phyloP scores from a whole-genome alignment of 2,113 vertebrate species.

The Austrofundulus limnaeus region DNA sequence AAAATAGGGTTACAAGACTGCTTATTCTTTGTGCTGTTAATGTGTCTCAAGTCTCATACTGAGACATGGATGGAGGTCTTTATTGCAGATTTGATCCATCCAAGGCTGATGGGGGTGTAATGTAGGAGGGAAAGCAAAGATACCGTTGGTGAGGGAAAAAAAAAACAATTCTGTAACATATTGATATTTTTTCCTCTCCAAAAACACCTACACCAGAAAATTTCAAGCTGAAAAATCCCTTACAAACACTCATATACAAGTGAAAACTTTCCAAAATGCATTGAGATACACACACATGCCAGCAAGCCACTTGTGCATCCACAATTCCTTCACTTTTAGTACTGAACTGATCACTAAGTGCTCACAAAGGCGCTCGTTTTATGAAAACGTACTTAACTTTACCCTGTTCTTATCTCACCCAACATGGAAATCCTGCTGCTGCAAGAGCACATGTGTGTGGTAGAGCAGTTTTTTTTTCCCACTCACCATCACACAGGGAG shows the following conservation, averaged over 20 bases:
- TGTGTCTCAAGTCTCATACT: slow-evolving; percentile 54
- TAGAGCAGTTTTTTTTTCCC: slow-evolving; percentile 14
- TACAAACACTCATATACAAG: neutral
- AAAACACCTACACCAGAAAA: slow-evolving; percentile 57
- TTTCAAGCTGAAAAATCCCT: slow-evolving; percentile 32
- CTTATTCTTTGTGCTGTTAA: slow-evolving; percentile 47
- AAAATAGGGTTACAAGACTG: slow-evolving; percentile 35
- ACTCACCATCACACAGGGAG: slow-evolving; percentile 14
- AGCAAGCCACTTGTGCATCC: slow-evolving; percentile 11
- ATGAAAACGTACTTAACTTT: slow-evolving; percentile 40
- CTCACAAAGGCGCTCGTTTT: slow-evolving; percentile 3
- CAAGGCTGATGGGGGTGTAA: slow-evolving; percentile 58
- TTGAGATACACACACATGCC: neutral
- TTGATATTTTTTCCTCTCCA: slow-evolving; percentile 66
- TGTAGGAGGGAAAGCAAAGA: slow-evolving; percentile 64
- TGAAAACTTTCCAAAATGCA: slow-evolving; percentile 6
- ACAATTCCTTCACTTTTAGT: slow-evolving; percentile 19
- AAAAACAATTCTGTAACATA: slow-evolving; percentile 42
- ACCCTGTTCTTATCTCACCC: slow-evolving; percentile 31
- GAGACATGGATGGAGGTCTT: slow-evolving; percentile 56
- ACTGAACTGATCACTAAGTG: slow-evolving; percentile 24
- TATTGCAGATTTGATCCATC: slow-evolving; percentile 62
- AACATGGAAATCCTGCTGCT: slow-evolving; percentile 35
- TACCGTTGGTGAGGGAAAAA: slow-evolving; percentile 37
- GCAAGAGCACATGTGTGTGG: slow-evolving; percentile 11